These are phyloP conservation scores for Brotula barbata DNA, from an alignment of 2,797 vertebrate genomes.

Conservation along the genomic window DNA sequence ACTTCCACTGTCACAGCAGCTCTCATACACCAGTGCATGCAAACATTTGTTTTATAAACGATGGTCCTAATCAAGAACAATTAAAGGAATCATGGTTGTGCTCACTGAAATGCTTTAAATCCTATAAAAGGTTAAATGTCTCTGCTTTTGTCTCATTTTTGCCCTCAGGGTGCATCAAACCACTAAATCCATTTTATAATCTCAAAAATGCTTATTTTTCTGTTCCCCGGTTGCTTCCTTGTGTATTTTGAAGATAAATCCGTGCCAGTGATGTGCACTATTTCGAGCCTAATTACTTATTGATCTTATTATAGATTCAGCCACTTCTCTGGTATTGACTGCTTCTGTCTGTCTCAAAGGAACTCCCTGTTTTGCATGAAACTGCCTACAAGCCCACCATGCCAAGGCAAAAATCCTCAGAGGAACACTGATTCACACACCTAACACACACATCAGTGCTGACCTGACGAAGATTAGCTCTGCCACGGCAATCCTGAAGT, in stretches of 20 bases:
- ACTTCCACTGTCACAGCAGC: slow-evolving; percentile 46
- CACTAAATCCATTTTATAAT: slow-evolving; percentile 7
- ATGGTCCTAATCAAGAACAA: no score
- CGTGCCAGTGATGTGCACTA: slow-evolving; percentile 9
- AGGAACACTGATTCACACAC: no score
- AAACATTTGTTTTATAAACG: no score
- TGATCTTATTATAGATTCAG: slow-evolving; percentile 37
- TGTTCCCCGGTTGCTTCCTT: slow-evolving; percentile 3
- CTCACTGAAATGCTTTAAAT: neutral
- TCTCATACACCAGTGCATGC: slow-evolving; percentile 53
- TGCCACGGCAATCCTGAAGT: no score
- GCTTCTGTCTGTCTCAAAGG: slow-evolving; percentile 1
- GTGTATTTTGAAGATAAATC: slow-evolving; percentile 7
- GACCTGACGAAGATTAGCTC: no score
- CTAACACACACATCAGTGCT: no score
- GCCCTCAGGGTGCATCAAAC: neutral
- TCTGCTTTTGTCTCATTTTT: neutral
- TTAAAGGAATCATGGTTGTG: slow-evolving; percentile 1
- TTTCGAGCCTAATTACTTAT: slow-evolving; percentile 51
- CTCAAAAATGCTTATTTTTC: neutral
- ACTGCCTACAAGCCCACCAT: neutral
- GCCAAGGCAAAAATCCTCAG: neutral
- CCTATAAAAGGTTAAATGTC: slow-evolving; percentile 3
- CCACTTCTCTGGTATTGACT: slow-evolving; percentile 41
- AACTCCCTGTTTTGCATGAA: slow-evolving; percentile 14